These are phyloP conservation scores for Seladonia tumulorum DNA, from an alignment of 2,888 invertebrate species.

Conservation along the genomic window DNA sequence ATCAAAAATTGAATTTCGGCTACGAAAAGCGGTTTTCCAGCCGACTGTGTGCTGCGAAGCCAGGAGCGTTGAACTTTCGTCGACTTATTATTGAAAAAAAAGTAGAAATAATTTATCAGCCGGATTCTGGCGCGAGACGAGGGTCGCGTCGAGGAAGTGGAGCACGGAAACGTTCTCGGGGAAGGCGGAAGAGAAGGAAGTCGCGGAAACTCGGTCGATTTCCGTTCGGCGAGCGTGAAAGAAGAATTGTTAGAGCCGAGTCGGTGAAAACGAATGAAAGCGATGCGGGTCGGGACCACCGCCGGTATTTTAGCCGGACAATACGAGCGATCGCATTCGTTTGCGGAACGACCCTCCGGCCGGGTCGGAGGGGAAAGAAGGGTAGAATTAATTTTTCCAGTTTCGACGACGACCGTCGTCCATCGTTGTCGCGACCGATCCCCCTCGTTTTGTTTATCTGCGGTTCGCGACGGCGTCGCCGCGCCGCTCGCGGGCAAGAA, in stretches of 20 bases:
- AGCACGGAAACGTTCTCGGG: not conserved
- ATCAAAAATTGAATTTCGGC: not conserved
- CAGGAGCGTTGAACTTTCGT: not conserved
- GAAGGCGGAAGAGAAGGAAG: not conserved
- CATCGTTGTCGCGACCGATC: conserved; percentile 24
- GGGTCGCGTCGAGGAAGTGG: not conserved
- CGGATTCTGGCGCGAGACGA: not conserved
- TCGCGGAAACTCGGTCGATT: conserved; percentile 16
- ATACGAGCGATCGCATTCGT: conserved; percentile 57
- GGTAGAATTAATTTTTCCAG: conserved; percentile 62
- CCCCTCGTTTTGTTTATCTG: conserved; percentile 29
- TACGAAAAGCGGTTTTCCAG: not conserved
- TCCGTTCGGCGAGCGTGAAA: conserved; percentile 6
- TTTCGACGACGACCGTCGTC: conserved; percentile 37
- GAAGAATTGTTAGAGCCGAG: conserved; percentile 37
- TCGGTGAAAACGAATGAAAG: conserved; percentile 51
- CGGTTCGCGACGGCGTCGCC: not conserved
- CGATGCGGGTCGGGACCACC: conserved; percentile 24
- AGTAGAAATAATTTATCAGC: not conserved
- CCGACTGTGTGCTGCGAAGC: not conserved
- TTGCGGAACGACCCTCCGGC: conserved; percentile 44
- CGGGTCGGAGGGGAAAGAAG: conserved; percentile 16
- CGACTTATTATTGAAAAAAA: not conserved
- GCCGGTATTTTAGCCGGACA: conserved; percentile 55
- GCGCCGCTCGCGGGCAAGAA: not conserved